Evolutionary conservation across 2,113 vertebrate genomes (phyloP).

Genomic region (Lynx canadensis): DNA sequence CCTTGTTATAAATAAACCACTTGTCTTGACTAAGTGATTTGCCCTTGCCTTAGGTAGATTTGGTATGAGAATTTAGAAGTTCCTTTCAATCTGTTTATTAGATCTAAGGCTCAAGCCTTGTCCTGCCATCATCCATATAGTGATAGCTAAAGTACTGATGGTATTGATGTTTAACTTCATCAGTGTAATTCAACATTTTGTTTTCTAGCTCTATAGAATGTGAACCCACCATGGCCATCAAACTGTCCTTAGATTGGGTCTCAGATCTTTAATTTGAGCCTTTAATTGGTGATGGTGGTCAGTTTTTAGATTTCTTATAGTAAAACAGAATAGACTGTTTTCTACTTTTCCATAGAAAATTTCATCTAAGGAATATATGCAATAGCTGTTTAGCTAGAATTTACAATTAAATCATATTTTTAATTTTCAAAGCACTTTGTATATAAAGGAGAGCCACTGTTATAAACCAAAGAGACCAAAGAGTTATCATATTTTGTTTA

Average conservation of each 20-base stretch:
- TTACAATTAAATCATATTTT: slow-evolving; percentile 21
- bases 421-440: neutral
- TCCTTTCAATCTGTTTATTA: slow-evolving; percentile 3
- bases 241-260: neutral
- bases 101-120: neutral
- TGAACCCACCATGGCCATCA: neutral
- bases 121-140: neutral
- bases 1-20: neutral
- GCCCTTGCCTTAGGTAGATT: neutral
- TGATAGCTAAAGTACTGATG: neutral
- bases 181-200: neutral
- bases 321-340: slow-evolving; percentile 9
- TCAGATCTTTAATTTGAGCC: slow-evolving; percentile 42
- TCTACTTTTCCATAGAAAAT: neutral
- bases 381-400: neutral
- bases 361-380: slow-evolving; percentile 9
- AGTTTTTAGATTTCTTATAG: neutral
- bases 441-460: slow-evolving; percentile 4
- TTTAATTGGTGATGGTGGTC: slow-evolving; percentile 6
- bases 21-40: neutral
- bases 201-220: slow-evolving; percentile 10
- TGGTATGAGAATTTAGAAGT: slow-evolving; percentile 22
- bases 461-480: slow-evolving; percentile 6
- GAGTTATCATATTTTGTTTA: neutral
- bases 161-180: neutral